phyloP scores from a whole-genome alignment of 2,113 vertebrate genomes.

The Ptilorrhoa leucosticta region DNA sequence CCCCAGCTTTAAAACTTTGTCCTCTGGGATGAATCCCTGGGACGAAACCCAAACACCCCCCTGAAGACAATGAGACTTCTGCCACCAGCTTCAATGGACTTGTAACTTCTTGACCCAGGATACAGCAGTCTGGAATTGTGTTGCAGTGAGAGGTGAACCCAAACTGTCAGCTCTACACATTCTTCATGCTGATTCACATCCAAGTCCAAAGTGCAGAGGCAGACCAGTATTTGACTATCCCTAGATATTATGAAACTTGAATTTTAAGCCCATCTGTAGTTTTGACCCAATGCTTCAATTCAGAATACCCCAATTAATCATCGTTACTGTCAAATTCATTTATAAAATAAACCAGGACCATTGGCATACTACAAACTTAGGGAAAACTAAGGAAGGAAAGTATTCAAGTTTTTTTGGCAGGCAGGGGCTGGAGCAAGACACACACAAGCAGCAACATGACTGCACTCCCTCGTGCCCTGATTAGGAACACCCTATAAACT shows the following conservation, averaged over 20 bases:
- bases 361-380: not conserved
- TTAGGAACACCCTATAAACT: not conserved
- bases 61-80: not conserved
- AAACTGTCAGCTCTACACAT: not conserved
- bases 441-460: not conserved
- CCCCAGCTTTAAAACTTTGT: not conserved
- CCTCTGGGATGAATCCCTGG: not conserved
- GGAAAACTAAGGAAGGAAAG: not conserved
- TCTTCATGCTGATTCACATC: not conserved
- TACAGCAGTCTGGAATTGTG: not conserved
- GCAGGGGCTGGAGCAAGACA: not conserved
- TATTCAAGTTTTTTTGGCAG: not conserved
- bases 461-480: rapidly evolving
- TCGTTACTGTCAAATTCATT: not conserved
- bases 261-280: not conserved
- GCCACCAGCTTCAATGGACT: not conserved
- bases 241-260: not conserved
- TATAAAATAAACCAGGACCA: not conserved
- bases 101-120: not conserved
- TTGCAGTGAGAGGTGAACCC: not conserved
- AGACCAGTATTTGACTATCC: not conserved
- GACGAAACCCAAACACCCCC: not conserved
- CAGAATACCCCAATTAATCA: not conserved
- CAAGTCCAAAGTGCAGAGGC: not conserved
- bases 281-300: not conserved